These are phyloP conservation scores for Slavum lentiscoides DNA, from an alignment of 2,888 invertebrate species.

Conservation along the genomic window DNA sequence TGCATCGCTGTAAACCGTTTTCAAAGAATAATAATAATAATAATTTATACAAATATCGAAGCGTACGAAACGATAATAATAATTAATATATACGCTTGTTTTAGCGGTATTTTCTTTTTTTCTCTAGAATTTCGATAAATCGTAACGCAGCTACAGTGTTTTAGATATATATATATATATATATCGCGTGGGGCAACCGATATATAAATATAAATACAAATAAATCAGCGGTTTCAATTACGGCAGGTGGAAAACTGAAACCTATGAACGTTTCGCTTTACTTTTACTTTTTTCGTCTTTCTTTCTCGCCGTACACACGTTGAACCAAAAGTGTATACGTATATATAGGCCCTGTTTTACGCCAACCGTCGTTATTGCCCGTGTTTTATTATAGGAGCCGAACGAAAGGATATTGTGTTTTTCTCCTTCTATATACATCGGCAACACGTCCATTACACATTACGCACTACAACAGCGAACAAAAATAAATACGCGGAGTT, in stretches of 20 bases:
- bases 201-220: neutral
- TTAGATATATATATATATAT: neutral
- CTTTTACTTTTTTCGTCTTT: neutral
- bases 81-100: neutral
- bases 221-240: slow-evolving; percentile 42
- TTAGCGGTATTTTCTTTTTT: neutral
- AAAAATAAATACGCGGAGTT: too few species aligned
- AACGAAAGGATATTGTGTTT: slow-evolving; percentile 15
- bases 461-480: too few species aligned
- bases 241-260: slow-evolving; percentile 35
- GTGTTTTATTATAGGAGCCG: slow-evolving; percentile 25
- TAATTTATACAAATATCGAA: too few species aligned
- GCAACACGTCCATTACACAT: too few species aligned
- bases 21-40: too few species aligned
- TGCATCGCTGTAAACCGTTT: too few species aligned
- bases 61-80: neutral
- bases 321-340: neutral
- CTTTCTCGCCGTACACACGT: neutral
- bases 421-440: neutral
- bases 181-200: neutral
- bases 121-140: neutral
- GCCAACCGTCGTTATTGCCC: slow-evolving; percentile 15
- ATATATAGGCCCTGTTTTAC: slow-evolving; percentile 2
- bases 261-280: slow-evolving; percentile 5
- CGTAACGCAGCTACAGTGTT: neutral